Percentiles rank a stretch among this genome's conserved stretches.
phyloP scores from a whole-genome alignment of 2,113 vertebrate species.

The Rhabdomys dilectus region DNA sequence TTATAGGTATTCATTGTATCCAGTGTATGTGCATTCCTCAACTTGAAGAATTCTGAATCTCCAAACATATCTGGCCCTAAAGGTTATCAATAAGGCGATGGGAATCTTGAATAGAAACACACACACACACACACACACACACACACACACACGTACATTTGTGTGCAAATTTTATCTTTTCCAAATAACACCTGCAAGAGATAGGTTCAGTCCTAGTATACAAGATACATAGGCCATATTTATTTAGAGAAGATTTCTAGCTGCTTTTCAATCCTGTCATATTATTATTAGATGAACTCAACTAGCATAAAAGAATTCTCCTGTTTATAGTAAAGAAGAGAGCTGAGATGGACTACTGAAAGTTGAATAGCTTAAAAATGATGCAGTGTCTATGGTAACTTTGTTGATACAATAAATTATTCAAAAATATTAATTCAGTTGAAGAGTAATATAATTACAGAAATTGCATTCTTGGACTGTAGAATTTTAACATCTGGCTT shows the following conservation, averaged over 20 bases:
- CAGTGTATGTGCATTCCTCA: background rate
- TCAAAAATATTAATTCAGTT: conserved; percentile 28
- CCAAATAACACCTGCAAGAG: background rate
- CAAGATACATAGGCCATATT: background rate
- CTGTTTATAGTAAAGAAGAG: background rate
- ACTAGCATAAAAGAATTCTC: background rate
- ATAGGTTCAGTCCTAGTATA: background rate
- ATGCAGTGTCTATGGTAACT: background rate
- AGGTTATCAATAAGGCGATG: background rate
- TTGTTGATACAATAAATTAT: background rate
- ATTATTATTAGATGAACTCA: conserved; percentile 15
- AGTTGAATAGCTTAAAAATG: background rate
- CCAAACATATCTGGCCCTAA: background rate
- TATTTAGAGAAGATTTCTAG: background rate
- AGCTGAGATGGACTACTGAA: background rate
- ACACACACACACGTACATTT: background rate
- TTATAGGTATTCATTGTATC: background rate
- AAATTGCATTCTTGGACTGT: background rate
- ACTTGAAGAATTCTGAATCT: conserved; percentile 18
- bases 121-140: background rate
- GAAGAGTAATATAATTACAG: conserved; percentile 23
- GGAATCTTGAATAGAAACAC: background rate
- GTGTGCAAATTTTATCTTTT: background rate
- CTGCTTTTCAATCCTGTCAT: conserved; percentile 12
- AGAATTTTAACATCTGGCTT: conserved; percentile 38